Percentiles rank a stretch among this genome's conserved stretches.
phyloP scores from a whole-genome alignment of 2,113 vertebrate species.

The Neolamprologus ventralis region DNA sequence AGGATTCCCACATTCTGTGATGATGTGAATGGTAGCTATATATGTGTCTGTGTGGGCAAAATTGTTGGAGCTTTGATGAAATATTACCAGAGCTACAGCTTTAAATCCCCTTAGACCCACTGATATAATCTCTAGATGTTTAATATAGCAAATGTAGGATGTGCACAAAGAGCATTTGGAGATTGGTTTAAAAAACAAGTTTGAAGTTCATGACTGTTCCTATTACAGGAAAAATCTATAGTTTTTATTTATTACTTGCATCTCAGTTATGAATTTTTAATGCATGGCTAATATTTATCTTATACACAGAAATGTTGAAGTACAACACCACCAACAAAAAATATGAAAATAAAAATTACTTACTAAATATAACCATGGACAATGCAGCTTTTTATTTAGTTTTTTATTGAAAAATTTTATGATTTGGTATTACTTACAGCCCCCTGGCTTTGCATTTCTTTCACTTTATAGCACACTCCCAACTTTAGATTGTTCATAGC shows the following conservation, averaged over 20 bases:
- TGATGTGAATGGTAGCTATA: constrained; percentile 36
- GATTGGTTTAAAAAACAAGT: neutral
- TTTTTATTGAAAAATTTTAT: neutral
- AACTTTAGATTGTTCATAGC: neutral
- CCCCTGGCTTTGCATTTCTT: neutral
- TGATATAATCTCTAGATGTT: constrained; percentile 5
- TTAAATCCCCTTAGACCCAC: neutral
- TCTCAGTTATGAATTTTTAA: neutral
- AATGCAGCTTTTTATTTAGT: neutral
- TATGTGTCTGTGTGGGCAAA: constrained; percentile 50
- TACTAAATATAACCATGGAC: neutral
- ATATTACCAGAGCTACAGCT: constrained; percentile 16
- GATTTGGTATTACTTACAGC: neutral
- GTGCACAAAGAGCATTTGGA: neutral
- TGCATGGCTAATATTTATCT: neutral
- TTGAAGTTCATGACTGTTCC: neutral
- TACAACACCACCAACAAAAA: neutral
- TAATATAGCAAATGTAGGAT: constrained; percentile 13
- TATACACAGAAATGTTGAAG: neutral
- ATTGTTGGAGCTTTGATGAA: constrained; percentile 40
- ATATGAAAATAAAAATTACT: neutral
- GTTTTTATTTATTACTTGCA: neutral
- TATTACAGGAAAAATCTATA: neutral
- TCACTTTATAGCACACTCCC: neutral
- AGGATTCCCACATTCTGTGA: constrained; percentile 50